Percentiles rank a stretch among this genome's conserved stretches.
These are phyloP conservation scores for Gymnothorax reevesii DNA, from an alignment of 2,797 vertebrate species.

Conservation along the genomic window DNA sequence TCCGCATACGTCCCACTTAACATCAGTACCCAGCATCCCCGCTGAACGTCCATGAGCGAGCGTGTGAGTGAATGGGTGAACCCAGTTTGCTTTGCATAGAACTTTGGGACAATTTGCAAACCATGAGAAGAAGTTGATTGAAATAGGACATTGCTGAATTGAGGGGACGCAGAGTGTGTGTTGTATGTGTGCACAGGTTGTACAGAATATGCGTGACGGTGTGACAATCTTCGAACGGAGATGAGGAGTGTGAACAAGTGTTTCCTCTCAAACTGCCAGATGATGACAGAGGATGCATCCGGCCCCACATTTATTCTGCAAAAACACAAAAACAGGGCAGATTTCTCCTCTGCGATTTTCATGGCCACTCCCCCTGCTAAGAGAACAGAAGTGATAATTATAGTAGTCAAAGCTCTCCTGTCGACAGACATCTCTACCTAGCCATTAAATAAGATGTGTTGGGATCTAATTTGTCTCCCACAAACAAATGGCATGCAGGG, in stretches of 20 bases:
- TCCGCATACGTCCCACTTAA: no score
- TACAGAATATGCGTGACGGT: not conserved
- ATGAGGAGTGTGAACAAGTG: not conserved
- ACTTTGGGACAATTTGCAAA: no score
- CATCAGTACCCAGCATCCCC: no score
- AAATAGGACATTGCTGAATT: not conserved
- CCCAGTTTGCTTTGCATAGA: no score
- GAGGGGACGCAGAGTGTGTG: not conserved
- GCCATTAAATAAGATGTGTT: slow-evolving; percentile 50
- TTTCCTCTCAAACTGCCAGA: not conserved
- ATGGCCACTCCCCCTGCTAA: slow-evolving; percentile 29
- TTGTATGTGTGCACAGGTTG: not conserved
- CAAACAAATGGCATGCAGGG: slow-evolving; percentile 48
- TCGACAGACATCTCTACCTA: slow-evolving; percentile 37
- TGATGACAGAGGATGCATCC: not conserved
- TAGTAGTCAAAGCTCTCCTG: slow-evolving; percentile 34
- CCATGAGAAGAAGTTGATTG: no score
- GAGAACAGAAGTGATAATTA: slow-evolving; percentile 43
- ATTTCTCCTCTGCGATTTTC: not conserved
- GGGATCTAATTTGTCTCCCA: slow-evolving; percentile 48
- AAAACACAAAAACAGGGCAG: slow-evolving; percentile 13
- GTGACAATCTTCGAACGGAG: not conserved
- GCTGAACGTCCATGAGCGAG: no score
- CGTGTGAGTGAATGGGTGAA: no score
- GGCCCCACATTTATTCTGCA: not conserved